A percentile compares a stretch with the other conserved stretches of the same genome.
Conservation (phyloP, 2,797 vertebrate genomes). For the Spizella passerina region DNA sequence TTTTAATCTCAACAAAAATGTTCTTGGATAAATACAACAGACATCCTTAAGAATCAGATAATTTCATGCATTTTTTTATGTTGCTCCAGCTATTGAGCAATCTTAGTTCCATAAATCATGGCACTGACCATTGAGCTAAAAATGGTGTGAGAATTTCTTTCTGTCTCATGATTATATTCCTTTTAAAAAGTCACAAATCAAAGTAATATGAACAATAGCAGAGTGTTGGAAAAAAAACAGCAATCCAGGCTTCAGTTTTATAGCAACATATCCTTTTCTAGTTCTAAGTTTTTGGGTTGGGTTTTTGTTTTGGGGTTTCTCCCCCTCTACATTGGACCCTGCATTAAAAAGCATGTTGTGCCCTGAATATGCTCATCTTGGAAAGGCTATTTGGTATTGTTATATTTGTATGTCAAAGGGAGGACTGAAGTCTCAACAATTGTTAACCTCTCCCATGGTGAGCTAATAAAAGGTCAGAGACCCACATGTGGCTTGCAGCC, state of each 20-base stretch:
- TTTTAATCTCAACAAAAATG: not conserved
- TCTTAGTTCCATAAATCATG: not conserved
- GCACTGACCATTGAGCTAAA: not conserved
- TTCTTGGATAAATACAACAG: not conserved
- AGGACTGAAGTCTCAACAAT: conserved; percentile 61
- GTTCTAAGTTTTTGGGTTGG: not conserved
- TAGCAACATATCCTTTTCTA: not conserved
- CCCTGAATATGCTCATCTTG: conserved; percentile 43
- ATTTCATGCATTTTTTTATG: not conserved
- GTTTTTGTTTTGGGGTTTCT: not conserved
- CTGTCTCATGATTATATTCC: not conserved
- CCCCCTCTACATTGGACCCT: rapidly evolving
- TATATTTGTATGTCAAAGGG: conserved; percentile 71
- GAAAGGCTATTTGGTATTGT: conserved; percentile 61
- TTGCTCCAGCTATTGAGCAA: not conserved
- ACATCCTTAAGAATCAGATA: not conserved
- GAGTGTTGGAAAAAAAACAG: not conserved
- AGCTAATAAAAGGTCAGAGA: conserved; percentile 76
- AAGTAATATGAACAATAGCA: not conserved
- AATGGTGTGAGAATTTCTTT: not conserved
- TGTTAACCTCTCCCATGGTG: conserved; percentile 77
- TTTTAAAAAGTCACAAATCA: not conserved
- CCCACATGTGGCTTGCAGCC: conserved; percentile 75
- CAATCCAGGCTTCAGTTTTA: not conserved
- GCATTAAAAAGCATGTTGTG: not conserved